phyloP scores from a whole-genome alignment of 2,113 vertebrate species.

The Microtus oregoni region DNA sequence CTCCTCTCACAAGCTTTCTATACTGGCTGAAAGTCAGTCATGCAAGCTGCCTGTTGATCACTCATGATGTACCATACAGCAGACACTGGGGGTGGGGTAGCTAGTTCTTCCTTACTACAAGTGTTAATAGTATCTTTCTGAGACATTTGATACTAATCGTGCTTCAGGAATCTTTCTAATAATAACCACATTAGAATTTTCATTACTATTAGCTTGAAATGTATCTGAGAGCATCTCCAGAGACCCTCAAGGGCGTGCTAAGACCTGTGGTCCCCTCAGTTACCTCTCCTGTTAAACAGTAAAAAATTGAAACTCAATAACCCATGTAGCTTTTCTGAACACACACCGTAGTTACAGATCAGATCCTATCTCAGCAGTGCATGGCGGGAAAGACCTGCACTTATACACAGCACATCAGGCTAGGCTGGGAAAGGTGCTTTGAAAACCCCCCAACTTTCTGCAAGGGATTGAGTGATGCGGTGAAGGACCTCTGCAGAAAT shows the following conservation, averaged over 20 bases:
- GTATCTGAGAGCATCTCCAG: slow-evolving; percentile 33
- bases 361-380: not conserved
- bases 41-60: not conserved
- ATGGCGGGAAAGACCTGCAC: not conserved
- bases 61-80: not conserved
- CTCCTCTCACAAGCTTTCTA: not conserved
- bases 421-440: not conserved
- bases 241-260: slow-evolving; percentile 2
- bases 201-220: not conserved
- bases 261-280: not conserved
- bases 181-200: not conserved
- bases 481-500: not conserved
- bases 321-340: not conserved
- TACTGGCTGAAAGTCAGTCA: not conserved
- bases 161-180: not conserved
- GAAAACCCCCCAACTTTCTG: not conserved
- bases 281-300: slow-evolving; percentile 1
- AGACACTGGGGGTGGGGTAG: not conserved
- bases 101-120: not conserved
- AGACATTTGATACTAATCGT: not conserved
- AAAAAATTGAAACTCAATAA: not conserved
- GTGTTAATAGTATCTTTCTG: not conserved
- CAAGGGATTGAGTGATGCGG: not conserved
- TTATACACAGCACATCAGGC: too few species aligned
- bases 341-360: too few species aligned